Percentiles rank a stretch among this genome's conserved stretches.
These are phyloP conservation scores for Penaeus japonicus DNA, from an alignment of 1,140 invertebrate species.

Conservation along the genomic window DNA sequence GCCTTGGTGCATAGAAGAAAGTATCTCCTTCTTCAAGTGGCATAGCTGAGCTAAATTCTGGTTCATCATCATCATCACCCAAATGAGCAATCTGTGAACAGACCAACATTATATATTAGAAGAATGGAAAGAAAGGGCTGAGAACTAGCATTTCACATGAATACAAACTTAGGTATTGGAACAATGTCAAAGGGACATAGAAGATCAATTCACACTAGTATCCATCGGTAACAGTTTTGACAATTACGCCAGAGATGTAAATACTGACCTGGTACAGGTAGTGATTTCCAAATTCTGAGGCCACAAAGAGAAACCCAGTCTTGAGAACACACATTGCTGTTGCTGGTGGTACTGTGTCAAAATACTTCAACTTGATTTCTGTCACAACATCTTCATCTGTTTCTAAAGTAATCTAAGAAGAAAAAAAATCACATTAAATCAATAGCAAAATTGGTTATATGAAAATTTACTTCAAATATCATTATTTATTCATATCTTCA, in stretches of 20 bases:
- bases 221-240: background rate
- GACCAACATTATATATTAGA: background rate
- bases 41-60: slow-evolving; percentile 98
- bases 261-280: slow-evolving; percentile 71
- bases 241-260: background rate
- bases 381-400: slow-evolving; percentile 98
- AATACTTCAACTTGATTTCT: slow-evolving; percentile 99
- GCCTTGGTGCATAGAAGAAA: slow-evolving; percentile 97
- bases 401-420: slow-evolving; percentile 88
- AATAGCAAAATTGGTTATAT: background rate
- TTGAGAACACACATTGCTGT: slow-evolving; percentile 97
- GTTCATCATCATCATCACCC: slow-evolving; percentile 99
- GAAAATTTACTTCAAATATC: no score
- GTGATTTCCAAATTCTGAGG: slow-evolving; percentile 99
- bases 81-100: slow-evolving; percentile 92
- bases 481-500: background rate
- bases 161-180: no score
- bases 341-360: slow-evolving; percentile 98
- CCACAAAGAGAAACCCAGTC: slow-evolving; percentile 98
- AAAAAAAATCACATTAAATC: background rate
- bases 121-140: background rate
- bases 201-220: no score
- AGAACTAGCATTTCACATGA: no score
- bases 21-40: slow-evolving; percentile 98
- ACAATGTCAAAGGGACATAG: no score